phyloP scores from a whole-genome alignment of 1,140 invertebrate species.

The Drosophila orosa region DNA sequence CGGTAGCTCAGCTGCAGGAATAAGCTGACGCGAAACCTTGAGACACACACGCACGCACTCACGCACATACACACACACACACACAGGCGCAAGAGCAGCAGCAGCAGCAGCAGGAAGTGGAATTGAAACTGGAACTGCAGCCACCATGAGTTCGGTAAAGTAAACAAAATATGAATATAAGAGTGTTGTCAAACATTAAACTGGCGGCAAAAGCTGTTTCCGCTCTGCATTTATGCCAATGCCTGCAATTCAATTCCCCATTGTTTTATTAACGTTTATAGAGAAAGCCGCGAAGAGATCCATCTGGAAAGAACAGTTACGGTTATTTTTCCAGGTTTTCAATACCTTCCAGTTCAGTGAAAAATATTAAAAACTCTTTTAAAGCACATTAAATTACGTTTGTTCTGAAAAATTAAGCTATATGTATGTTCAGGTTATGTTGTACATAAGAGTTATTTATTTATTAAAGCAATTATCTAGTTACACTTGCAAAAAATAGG shows the following conservation, averaged over 20 bases:
- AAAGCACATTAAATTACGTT: background rate
- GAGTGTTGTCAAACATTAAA: background rate
- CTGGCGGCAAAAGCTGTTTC: slow-evolving; percentile 3
- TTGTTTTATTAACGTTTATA: background rate
- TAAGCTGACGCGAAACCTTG: slow-evolving; percentile 35
- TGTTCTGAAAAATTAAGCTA: background rate
- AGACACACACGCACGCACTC: slow-evolving; percentile 10
- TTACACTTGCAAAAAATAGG: background rate
- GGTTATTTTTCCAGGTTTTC: background rate
- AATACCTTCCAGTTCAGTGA: background rate
- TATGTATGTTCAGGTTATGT: background rate
- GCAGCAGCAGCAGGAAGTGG: slow-evolving; percentile 6
- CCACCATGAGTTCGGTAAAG: slow-evolving; percentile 73
- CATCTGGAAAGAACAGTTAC: background rate
- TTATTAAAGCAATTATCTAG: background rate
- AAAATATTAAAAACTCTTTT: background rate
- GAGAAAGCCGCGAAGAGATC: background rate
- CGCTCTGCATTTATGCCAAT: background rate
- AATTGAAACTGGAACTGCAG: slow-evolving; percentile 28
- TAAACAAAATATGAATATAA: slow-evolving; percentile 48
- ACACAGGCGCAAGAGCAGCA: slow-evolving; percentile 23
- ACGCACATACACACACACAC: slow-evolving; percentile 7
- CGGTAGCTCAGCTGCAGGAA: slow-evolving; percentile 36
- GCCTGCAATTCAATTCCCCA: background rate
- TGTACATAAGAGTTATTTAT: background rate